Percentiles rank a stretch among this genome's conserved stretches.
Evolutionary conservation across 2,888 invertebrate genomes (phyloP).

Genomic region (Tenthredo distinguenda): DNA sequence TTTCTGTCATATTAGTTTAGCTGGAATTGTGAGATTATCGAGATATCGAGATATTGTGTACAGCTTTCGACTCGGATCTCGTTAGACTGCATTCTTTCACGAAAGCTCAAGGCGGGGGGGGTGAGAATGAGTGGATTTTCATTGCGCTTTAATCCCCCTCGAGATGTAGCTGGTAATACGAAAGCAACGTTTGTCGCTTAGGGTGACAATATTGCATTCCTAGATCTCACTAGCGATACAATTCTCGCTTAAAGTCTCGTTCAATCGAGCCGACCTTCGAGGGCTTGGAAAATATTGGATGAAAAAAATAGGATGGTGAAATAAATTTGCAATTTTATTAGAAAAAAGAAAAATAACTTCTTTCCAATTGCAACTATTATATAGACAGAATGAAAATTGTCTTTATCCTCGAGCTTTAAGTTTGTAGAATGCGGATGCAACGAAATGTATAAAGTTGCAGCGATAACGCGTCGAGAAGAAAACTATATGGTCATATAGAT

Average conservation of each 20-base stretch:
- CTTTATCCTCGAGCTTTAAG: background rate
- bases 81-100: constrained; percentile 24
- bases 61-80: constrained; percentile 9
- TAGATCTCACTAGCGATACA: constrained; percentile 67
- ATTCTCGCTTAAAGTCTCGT: background rate
- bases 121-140: constrained; percentile 71
- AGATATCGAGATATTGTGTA: background rate
- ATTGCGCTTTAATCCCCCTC: constrained; percentile 77
- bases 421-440: constrained; percentile 34
- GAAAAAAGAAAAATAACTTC: background rate
- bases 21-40: background rate
- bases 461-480: background rate
- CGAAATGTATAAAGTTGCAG: background rate
- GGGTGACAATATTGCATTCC: constrained; percentile 79
- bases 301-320: background rate
- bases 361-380: too few species aligned
- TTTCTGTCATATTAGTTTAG: background rate
- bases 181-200: constrained; percentile 77
- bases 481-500: background rate
- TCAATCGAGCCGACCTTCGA: background rate
- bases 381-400: background rate
- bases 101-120: constrained; percentile 14
- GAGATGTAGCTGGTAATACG: constrained; percentile 71
- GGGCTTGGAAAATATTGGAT: background rate
- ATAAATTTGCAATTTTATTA: background rate